These are phyloP conservation scores for Prietella phreatophila DNA, from an alignment of 2,113 vertebrate species.

Conservation along the genomic window DNA sequence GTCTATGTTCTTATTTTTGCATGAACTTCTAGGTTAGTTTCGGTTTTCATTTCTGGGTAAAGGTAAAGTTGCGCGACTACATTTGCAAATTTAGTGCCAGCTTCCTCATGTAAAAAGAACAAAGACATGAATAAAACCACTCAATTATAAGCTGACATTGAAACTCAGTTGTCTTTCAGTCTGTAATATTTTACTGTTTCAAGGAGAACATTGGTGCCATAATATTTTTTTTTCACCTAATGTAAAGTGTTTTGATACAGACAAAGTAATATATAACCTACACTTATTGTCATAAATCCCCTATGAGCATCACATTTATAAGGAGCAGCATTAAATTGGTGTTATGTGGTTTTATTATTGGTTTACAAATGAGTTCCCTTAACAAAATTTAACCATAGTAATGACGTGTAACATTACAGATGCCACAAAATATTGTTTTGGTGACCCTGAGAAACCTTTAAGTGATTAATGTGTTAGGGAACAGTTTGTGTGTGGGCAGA, in stretches of 20 bases:
- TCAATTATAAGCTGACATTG: not conserved
- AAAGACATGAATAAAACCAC: too few relatives aligned
- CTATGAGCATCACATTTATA: not conserved
- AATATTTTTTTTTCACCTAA: not conserved
- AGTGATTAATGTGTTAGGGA: too few relatives aligned
- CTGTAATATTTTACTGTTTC: not conserved
- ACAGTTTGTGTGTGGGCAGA: too few relatives aligned
- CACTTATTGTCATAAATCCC: not conserved
- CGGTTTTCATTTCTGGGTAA: not conserved
- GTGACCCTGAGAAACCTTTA: too few relatives aligned
- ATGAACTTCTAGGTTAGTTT: not conserved
- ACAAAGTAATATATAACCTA: not conserved
- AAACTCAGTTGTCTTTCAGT: not conserved
- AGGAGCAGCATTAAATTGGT: not conserved
- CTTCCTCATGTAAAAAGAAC: too few relatives aligned
- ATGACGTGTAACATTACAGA: not conserved
- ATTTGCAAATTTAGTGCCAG: not conserved
- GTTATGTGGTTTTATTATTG: too few relatives aligned
- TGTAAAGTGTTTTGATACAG: too few relatives aligned
- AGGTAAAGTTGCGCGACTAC: not conserved
- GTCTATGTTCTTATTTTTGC: not conserved
- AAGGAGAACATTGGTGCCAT: not conserved
- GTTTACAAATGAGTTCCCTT: not conserved
- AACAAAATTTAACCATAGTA: not conserved
- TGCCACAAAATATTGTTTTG: conserved; percentile 20